Evolutionary conservation across 2,888 invertebrate genomes (phyloP), one percentile per base, ranked within the genome.

Genomic region (Andrena bicolor): DNA sequence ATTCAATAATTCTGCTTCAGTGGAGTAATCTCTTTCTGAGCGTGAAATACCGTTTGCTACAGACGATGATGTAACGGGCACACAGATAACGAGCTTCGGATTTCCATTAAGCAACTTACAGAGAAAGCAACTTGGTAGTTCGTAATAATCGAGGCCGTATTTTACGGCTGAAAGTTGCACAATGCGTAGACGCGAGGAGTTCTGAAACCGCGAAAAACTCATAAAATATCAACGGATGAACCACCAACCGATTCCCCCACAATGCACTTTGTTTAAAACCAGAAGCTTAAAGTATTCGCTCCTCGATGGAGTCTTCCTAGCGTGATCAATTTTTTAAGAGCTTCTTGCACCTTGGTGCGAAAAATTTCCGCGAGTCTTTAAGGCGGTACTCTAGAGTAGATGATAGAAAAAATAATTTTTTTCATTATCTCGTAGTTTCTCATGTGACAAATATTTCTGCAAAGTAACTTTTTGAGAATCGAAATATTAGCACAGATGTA

Each of bases 221-320:
- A 58, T 58, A 41, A 69, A 69, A 41, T 28, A 56, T 69, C 68
- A 53, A 56, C 4, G 53, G 28, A 48, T 35, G 60, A 60, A 28
- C 23, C 64, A 23, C 60, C n/a, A 41, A 35, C 56, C 8, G 68
- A 26, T 23, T 32, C 20, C 32, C 20, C 30, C 61, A 61, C 61
- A 61, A 61, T 61, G 32, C 20, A 61, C 20, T 56, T 56, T 23
- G 26, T 20, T 56, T 20, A 30, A 28, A 66, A 32, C 51, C 66
- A 30, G 66, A 66, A 66, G 66, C 49, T 66, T 20, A 13, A 66
- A 13, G 49, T n/a, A 66, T 66, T 66, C 66, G 28, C 32, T 30
- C 32, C 30, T 0, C 28, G 35, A 53, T 13, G 66, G 49, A 28
- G 16, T 30, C 68, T 51, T 49, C 53, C 32, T 30, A 48, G 16